A percentile compares a stretch with the other conserved stretches of the same genome.
Conservation (phyloP, 2,888 invertebrate species). For the Uropetala carovei region DNA sequence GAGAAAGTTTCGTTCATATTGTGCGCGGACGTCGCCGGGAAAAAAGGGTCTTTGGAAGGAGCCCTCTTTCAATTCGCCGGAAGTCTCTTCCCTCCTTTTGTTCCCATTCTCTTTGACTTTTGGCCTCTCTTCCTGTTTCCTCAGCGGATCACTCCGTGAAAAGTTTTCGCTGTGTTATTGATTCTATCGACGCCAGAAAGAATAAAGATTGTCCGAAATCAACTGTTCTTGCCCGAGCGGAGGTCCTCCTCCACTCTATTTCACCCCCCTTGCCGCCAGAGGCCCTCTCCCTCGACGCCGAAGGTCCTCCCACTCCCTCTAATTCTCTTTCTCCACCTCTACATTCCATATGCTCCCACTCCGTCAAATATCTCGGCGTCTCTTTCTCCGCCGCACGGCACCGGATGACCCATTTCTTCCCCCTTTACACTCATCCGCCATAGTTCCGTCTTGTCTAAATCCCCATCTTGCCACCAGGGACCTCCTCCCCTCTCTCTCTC, state of each 20-base stretch:
- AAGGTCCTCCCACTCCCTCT: background rate
- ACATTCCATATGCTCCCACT: background rate
- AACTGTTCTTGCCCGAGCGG: conserved; percentile 3
- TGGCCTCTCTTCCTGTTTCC: conserved; percentile 52
- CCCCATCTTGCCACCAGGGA: background rate
- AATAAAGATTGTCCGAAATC: conserved; percentile 41
- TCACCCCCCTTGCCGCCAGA: background rate
- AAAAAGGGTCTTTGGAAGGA: background rate
- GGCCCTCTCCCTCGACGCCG: background rate
- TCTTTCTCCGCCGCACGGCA: background rate
- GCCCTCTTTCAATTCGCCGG: background rate
- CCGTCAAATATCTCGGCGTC: background rate
- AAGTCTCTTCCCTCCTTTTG: conserved; percentile 5
- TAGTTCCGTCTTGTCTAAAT: background rate
- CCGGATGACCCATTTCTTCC: background rate
- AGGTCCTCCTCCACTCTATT: background rate
- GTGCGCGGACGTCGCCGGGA: conserved; percentile 26
- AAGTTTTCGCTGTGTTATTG: conserved; percentile 56
- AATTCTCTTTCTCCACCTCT: background rate
- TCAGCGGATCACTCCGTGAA: conserved; percentile 27
- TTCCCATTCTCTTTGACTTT: background rate
- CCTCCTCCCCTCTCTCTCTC: background rate
- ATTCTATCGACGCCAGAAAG: conserved; percentile 53
- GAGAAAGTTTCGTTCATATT: conserved; percentile 53
- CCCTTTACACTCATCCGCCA: background rate